Conservation (phyloP, 1,140 invertebrate genomes). For the Penaeus japonicus region DNA sequence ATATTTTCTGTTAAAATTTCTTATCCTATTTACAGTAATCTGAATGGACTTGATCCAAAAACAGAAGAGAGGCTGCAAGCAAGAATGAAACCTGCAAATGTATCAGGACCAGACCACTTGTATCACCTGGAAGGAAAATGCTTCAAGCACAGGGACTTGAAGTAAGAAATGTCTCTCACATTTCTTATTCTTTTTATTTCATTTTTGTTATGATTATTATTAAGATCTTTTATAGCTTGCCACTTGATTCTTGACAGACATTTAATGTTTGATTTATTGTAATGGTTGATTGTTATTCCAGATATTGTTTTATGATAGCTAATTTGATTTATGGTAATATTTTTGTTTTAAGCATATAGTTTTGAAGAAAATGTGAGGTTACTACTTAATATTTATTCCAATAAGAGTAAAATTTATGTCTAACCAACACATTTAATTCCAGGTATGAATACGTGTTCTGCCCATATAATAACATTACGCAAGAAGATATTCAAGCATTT, state of each 20-base stretch:
- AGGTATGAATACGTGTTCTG: conserved; percentile 48
- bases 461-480: conserved; percentile 41
- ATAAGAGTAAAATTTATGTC: neutral
- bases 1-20: no score
- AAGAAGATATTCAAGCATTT: conserved; percentile 43
- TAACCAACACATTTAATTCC: neutral
- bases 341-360: no score
- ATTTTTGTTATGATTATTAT: neutral
- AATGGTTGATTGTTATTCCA: no score
- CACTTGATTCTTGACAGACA: no score
- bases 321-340: no score
- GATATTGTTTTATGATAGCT: no score
- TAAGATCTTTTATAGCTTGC: neutral
- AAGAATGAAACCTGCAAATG: conserved; percentile 44
- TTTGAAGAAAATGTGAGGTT: no score
- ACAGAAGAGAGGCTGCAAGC: conserved; percentile 8
- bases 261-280: no score
- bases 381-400: no score
- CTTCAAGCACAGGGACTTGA: conserved; percentile 33
- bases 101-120: conserved; percentile 32
- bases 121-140: conserved; percentile 18
- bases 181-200: neutral
- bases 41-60: conserved; percentile 32
- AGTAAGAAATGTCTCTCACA: conserved; percentile 11
- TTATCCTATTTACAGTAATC: no score